phyloP scores from a whole-genome alignment of 2,888 invertebrate genomes.

The Oscheius myriophilus region DNA sequence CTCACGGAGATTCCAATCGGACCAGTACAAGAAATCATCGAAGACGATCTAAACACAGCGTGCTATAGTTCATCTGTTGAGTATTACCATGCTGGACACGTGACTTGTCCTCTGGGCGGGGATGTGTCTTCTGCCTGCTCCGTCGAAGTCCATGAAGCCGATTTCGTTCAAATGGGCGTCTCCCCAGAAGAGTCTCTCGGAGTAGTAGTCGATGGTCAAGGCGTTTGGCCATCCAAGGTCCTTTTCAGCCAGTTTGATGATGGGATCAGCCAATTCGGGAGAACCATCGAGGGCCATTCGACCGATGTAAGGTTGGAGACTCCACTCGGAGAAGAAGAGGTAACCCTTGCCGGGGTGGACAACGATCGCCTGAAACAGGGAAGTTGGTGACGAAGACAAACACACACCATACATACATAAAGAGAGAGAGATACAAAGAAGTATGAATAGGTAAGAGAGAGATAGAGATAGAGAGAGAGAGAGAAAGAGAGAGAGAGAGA shows the following conservation, averaged over 20 bases:
- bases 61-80: not conserved
- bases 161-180: slow-evolving; percentile 98
- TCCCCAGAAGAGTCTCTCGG: slow-evolving; percentile 92
- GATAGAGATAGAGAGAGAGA: no score
- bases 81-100: slow-evolving; percentile 85
- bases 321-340: slow-evolving; percentile 94
- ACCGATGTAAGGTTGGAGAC: slow-evolving; percentile 87
- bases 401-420: no score
- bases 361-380: slow-evolving; percentile 80
- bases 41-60: slow-evolving; percentile 76
- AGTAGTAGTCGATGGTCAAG: slow-evolving; percentile 92
- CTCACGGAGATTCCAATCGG: slow-evolving; percentile 93
- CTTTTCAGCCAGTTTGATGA: slow-evolving; percentile 81
- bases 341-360: slow-evolving; percentile 84
- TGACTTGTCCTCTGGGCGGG: slow-evolving; percentile 75
- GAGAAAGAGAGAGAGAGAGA: no score
- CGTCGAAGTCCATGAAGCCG: slow-evolving; percentile 74
- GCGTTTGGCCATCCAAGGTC: slow-evolving; percentile 99
- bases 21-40: slow-evolving; percentile 91
- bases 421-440: no score
- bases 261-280: slow-evolving; percentile 51
- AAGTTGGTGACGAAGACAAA: no score
- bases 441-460: no score
- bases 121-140: slow-evolving; percentile 50
- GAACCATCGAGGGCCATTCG: slow-evolving; percentile 97